Evolutionary conservation across 1,140 invertebrate genomes (phyloP).

Genomic region (Limonius californicus): DNA sequence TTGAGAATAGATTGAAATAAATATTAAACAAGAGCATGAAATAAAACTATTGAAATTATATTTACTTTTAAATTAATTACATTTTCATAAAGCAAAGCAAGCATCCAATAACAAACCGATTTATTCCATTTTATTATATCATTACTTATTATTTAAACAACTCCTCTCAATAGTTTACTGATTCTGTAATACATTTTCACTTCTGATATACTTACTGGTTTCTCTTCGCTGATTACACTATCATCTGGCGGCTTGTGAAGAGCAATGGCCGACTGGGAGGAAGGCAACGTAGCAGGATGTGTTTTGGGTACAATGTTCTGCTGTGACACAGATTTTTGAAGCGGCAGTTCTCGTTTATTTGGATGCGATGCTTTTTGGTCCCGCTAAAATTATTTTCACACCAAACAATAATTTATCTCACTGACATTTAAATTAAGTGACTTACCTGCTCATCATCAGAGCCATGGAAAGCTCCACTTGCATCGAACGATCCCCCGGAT

Average conservation of each 20-base stretch:
- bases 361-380: constrained; percentile 17
- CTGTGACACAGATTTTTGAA: constrained; percentile 46
- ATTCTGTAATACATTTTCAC: neutral
- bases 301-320: constrained; percentile 41
- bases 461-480: constrained; percentile 77
- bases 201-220: constrained; percentile 20
- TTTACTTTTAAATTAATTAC: no score
- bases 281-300: constrained; percentile 32
- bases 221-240: constrained; percentile 14
- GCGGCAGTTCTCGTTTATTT: constrained; percentile 28
- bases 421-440: no score
- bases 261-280: constrained; percentile 43
- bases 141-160: neutral
- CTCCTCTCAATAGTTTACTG: no score
- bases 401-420: neutral
- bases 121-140: no score
- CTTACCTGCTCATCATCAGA: constrained; percentile 54
- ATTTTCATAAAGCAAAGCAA: no score
- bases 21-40: no score
- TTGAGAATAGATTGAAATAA: no score
- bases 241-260: constrained; percentile 26
- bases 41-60: no score
- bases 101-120: no score
- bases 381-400: constrained; percentile 13
- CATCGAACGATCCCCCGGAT: constrained; percentile 80